Evolutionary conservation across 2,113 vertebrate genomes (phyloP).

Genomic region (Lophura nycthemera): DNA sequence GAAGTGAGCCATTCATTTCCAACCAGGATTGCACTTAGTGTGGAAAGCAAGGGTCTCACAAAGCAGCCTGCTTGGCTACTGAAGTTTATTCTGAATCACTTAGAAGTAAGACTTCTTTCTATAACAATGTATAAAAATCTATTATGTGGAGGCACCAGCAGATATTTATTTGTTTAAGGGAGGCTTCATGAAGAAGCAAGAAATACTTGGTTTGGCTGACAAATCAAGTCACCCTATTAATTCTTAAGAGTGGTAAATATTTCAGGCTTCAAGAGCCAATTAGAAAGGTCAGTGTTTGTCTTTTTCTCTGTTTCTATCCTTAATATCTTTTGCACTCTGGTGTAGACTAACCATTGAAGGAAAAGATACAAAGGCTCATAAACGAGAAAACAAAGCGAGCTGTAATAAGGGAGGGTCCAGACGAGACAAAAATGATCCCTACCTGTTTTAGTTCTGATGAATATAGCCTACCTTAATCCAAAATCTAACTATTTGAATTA

Average conservation of each 20-base stretch:
- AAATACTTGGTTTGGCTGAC: constrained; percentile 40
- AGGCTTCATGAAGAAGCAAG: constrained; percentile 40
- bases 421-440: constrained; percentile 13
- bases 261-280: constrained; percentile 56
- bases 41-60: background rate
- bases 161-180: constrained; percentile 10
- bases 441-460: constrained; percentile 48
- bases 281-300: constrained; percentile 63
- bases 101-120: constrained; percentile 6
- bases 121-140: background rate
- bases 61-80: background rate
- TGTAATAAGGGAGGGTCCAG: background rate
- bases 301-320: constrained; percentile 50
- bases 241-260: background rate
- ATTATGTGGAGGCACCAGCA: background rate
- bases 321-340: constrained; percentile 48
- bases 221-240: constrained; percentile 42
- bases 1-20: background rate
- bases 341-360: constrained; percentile 36
- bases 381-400: background rate
- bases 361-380: constrained; percentile 20
- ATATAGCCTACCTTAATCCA: constrained; percentile 43
- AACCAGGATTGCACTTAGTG: background rate
- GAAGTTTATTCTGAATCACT: background rate
- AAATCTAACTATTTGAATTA: constrained; percentile 66